These are phyloP conservation scores for Nesometra sesokonis DNA, from an alignment of 35 echinoderm and acorn worm genomes.

Conservation along the genomic window DNA sequence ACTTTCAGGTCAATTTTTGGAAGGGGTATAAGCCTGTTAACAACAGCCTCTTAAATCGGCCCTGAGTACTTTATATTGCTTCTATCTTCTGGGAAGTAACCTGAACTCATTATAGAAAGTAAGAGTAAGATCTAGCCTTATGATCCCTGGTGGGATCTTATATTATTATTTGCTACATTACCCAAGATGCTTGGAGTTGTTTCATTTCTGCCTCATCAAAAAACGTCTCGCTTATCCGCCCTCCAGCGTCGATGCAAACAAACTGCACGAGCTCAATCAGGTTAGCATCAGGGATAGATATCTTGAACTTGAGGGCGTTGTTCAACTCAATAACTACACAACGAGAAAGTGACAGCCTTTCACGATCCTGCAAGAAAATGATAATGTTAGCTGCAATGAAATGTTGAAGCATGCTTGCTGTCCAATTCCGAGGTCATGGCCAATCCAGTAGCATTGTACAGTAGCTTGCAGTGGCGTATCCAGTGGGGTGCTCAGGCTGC, in stretches of 20 bases:
- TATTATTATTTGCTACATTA: not conserved
- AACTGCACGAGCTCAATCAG: conserved; percentile 95
- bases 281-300: conserved; percentile 82
- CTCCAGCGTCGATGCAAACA: conserved; percentile 88
- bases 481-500: not conserved
- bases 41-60: too few relatives aligned
- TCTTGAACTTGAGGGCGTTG: conserved; percentile 88
- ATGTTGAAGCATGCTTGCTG: not conserved
- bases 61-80: too few relatives aligned
- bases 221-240: conserved; percentile 56
- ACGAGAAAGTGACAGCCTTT: conserved; percentile 71
- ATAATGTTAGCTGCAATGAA: too few relatives aligned
- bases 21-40: too few relatives aligned
- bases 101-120: too few relatives aligned
- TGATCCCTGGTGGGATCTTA: too few relatives aligned
- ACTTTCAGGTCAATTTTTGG: too few relatives aligned
- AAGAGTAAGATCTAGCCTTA: too few relatives aligned
- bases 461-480: not conserved
- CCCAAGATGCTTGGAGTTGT: not conserved
- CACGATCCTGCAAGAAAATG: conserved; percentile 74
- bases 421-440: not conserved
- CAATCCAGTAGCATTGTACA: not conserved
- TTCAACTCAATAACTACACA: conserved; percentile 67
- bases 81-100: too few relatives aligned
- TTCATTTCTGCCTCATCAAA: not conserved